Evolutionary conservation across 2,888 invertebrate genomes (phyloP).

Genomic region (Hemistola chrysoprasaria): DNA sequence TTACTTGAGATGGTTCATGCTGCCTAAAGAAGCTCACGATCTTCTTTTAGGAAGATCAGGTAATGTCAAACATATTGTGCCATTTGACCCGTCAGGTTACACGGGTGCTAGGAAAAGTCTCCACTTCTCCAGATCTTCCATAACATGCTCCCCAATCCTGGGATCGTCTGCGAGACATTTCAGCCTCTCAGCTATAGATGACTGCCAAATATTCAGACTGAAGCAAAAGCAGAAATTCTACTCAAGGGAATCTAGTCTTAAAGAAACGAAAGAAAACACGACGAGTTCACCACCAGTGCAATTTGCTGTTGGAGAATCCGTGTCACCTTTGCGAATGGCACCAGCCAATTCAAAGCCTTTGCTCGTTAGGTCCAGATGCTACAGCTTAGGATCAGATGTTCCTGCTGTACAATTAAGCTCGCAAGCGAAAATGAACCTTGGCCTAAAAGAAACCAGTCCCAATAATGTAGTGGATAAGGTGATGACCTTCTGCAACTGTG

Average conservation of each 20-base stretch:
- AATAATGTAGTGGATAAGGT: constrained; percentile 58
- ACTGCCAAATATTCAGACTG: constrained; percentile 71
- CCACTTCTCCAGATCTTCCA: constrained; percentile 56
- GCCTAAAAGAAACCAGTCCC: constrained; percentile 78
- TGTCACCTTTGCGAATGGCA: constrained; percentile 68
- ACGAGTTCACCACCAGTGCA: constrained; percentile 75
- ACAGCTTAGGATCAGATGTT: constrained; percentile 84
- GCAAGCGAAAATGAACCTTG: constrained; percentile 84
- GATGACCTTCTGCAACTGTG: constrained; percentile 85
- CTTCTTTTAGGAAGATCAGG: constrained; percentile 87
- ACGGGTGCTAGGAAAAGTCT: constrained; percentile 77
- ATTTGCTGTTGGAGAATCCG: constrained; percentile 87
- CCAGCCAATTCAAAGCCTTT: constrained; percentile 51
- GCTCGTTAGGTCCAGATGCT: constrained; percentile 80
- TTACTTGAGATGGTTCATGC: constrained; percentile 92
- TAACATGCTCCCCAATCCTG: constrained; percentile 71
- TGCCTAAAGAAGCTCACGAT: constrained; percentile 93
- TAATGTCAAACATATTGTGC: constrained; percentile 89
- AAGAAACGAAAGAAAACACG: constrained; percentile 65
- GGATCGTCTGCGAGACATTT: constrained; percentile 85
- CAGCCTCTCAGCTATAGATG: constrained; percentile 86
- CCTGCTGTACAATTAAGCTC: constrained; percentile 82
- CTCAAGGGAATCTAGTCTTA: constrained; percentile 70
- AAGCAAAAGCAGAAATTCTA: constrained; percentile 72
- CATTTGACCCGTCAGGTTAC: constrained; percentile 86